A percentile compares a stretch with the other conserved stretches of the same genome.
phyloP scores from a whole-genome alignment of 2,797 vertebrate species.

The Poeciliopsis infans region DNA sequence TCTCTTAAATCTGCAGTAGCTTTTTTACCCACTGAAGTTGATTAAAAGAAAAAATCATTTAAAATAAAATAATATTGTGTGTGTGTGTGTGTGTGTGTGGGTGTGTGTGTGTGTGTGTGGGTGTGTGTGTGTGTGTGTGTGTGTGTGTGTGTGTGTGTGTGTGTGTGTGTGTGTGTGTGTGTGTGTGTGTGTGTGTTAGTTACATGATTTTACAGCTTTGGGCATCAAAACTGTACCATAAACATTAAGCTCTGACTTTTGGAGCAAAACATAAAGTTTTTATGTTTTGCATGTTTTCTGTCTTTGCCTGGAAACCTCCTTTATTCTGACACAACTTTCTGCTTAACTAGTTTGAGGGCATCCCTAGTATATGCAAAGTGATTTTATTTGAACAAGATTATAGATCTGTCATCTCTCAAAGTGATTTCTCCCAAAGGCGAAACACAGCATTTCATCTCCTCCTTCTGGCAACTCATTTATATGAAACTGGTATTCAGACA shows the following conservation, averaged over 20 bases:
- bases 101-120: too few relatives aligned
- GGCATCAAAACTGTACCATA: not conserved
- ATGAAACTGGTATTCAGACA: not conserved
- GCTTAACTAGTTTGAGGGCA: not conserved
- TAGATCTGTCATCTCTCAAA: not conserved
- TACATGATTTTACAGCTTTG: not conserved
- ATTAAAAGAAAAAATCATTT: not conserved
- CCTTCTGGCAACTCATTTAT: not conserved
- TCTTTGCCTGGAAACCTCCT: not conserved
- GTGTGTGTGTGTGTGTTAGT: too few relatives aligned
- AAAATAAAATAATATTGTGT: not conserved
- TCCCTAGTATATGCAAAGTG: not conserved
- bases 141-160: too few relatives aligned
- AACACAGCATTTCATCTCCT: not conserved
- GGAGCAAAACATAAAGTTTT: not conserved
- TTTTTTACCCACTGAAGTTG: not conserved
- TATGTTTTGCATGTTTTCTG: not conserved
- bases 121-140: too few relatives aligned
- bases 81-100: too few relatives aligned
- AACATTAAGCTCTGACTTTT: not conserved
- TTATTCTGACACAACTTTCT: not conserved
- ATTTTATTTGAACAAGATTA: not conserved
- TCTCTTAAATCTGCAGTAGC: not conserved
- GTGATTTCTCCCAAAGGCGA: not conserved
- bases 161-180: too few relatives aligned